Conservation (phyloP, 2,888 invertebrate genomes). For the Isoperla grammatica region DNA sequence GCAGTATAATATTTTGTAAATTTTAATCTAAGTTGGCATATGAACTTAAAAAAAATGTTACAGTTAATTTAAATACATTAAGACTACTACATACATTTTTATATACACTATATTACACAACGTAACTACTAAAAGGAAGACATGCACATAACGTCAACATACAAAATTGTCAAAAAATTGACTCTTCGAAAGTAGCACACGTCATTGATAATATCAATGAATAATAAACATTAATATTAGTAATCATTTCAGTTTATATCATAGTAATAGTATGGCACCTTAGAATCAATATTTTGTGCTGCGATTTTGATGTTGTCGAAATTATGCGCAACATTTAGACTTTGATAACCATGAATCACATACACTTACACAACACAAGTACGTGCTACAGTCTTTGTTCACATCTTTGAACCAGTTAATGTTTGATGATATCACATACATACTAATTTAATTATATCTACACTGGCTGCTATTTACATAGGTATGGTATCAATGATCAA, state of each 20-base stretch:
- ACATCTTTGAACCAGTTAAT: neutral
- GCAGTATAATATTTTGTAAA: neutral
- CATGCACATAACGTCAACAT: neutral
- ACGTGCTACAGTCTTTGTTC: slow-evolving; percentile 17
- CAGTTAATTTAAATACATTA: slow-evolving; percentile 17
- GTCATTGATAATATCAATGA: too few species aligned
- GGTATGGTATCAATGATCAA: slow-evolving; percentile 9
- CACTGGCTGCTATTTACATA: slow-evolving; percentile 6
- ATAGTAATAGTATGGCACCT: neutral
- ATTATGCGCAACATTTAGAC: slow-evolving; percentile 12
- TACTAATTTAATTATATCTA: slow-evolving; percentile 5
- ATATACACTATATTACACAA: slow-evolving; percentile 7
- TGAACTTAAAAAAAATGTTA: slow-evolving; percentile 13
- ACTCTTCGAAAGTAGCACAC: too few species aligned
- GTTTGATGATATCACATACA: neutral
- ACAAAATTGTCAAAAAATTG: neutral
- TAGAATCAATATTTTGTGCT: slow-evolving; percentile 1
- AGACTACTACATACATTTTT: slow-evolving; percentile 3
- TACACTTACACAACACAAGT: slow-evolving; percentile 15
- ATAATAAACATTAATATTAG: too few species aligned
- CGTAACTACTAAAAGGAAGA: neutral
- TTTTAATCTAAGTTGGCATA: slow-evolving; percentile 16
- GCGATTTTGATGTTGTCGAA: neutral
- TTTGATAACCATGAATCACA: slow-evolving; percentile 15
- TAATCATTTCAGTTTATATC: too few species aligned